Evolutionary conservation across 2,797 vertebrate species (phyloP), one percentile per base, ranked within the genome.

Genomic region (Meriones psammophilus): DNA sequence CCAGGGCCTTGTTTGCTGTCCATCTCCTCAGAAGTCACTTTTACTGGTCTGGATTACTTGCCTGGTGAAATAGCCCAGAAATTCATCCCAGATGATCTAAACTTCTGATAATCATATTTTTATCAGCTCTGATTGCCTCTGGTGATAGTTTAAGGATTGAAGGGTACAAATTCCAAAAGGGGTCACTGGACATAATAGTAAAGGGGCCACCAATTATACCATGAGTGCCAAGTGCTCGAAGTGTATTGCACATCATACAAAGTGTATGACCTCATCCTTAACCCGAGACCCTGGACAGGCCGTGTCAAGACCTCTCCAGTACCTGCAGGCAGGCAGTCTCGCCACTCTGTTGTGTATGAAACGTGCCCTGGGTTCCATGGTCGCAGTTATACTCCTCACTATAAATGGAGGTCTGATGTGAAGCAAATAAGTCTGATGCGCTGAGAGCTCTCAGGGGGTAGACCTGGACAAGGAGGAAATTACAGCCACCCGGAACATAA

Each of bases 111-210:
- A 81, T 18, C 64, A 69, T 28, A 46, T 22, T 90, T 91, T 77
- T 85, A 36, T 91, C 62, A 58, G 28, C 46, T 95, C 76, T 74
- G 71, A 80, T 46, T 79, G 50, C 42, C 30, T 86, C 74, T 87
- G 74, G 28, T 89, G 69, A 36, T 90, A n/a, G 64, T 50, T 74
- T 69, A 91, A 92, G 26, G 66, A 81, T 39, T 8, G 88, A 17
- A 26, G 66, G 91, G 12, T 4, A 78, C 30, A 87, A 68, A 77
- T 46, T 69, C n/a, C 33, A 73, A 30, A 50, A 10, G 33, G 5
- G 58, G 20, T 73, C 69, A 83, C 24, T 88, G 24, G 30, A 8
- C 77, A 42, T 39, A 50, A 78, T 26, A 20, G 62, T 68, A 85
- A 74, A 93, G 39, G 14, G n/a, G 1, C 14, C 22, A 17, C n/a